Conservation (phyloP, 2,797 vertebrate genomes). For the Fratercula arctica region DNA sequence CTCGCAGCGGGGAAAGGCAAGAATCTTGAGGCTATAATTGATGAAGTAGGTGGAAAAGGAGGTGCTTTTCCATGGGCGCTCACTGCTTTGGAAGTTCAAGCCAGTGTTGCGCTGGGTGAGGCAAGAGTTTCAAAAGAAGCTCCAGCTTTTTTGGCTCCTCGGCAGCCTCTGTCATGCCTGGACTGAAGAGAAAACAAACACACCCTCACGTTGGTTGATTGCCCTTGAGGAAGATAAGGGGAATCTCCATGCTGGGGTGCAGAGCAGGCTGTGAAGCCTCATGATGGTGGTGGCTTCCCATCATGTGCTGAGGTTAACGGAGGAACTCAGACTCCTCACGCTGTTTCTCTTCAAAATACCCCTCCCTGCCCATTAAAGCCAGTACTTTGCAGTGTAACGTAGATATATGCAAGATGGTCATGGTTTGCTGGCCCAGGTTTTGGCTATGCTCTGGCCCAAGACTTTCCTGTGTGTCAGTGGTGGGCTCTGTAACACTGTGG, state of each 20-base stretch:
- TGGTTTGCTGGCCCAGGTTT: neutral
- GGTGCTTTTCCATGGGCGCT: accelerated
- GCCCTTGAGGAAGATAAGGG: neutral
- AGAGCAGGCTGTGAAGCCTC: neutral
- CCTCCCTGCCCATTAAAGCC: neutral
- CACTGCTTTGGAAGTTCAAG: neutral
- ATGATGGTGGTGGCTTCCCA: neutral
- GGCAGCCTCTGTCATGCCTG: neutral
- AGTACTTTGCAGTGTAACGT: neutral
- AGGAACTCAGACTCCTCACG: neutral
- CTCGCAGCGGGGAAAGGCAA: neutral
- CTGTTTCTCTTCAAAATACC: neutral
- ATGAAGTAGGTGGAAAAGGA: neutral
- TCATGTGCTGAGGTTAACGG: neutral
- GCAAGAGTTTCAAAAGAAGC: neutral
- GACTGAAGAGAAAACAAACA: neutral
- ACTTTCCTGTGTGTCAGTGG: neutral
- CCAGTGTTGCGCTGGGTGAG: neutral
- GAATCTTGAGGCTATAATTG: neutral
- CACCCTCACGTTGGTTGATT: neutral
- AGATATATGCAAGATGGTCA: accelerated
- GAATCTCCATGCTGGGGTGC: neutral
- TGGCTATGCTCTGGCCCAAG: neutral
- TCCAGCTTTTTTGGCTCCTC: neutral
- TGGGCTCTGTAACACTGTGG: neutral